Base-by-base conservation (phyloP, 2,113 vertebrate species). In the Petaurus breviceps region DNA sequence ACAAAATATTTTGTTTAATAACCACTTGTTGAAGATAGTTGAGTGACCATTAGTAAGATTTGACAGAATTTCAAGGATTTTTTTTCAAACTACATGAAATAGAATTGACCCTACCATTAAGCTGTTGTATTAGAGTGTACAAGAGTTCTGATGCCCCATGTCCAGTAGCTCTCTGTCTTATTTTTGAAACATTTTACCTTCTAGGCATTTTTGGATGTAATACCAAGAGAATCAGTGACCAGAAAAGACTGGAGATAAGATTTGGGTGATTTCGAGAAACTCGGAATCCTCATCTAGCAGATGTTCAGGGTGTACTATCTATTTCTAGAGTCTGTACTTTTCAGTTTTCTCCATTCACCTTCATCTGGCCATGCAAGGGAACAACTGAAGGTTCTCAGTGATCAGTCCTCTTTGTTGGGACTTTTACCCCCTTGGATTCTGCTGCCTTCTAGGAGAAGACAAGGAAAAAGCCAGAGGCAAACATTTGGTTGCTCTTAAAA, bases 11-110 rank as follows among this genome's bases (percentile, higher is more conserved):
- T 2, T 94, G 55, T 31, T 43, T 37, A 91, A 31, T 96, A 96
- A 95, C 91, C 8, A 57, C 37, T 93, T 91, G 91, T 96, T 94
- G 96, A 11, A 93, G 92, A n/a, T 91, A 25, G 24, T 8, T 92
- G 52, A 93, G 51, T 94, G 77, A 28, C 49, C 68, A 89, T 94
- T 96, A 92, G 6, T 94, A 68, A 97, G 23, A 91, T 77, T 22
- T 22, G 14, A 77, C 5, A 43, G n/a, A 43, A 77, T 77, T 77
- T 77, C 16, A 37, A 68, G 10, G 11, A 31, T 37, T 31, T 68
- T 61, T 57, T 68, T 68, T 68, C 31, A 96, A 95, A 47, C 24
- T 90, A 25, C 28, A 92, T 51, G 52, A 91, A 95, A 61, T 90
- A 89, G 50, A 12, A 8, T 52, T 94, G 50, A 47, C 61, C 0